These are phyloP conservation scores for Luffia ferchaultella DNA, from an alignment of 2,888 invertebrate species.

Conservation along the genomic window DNA sequence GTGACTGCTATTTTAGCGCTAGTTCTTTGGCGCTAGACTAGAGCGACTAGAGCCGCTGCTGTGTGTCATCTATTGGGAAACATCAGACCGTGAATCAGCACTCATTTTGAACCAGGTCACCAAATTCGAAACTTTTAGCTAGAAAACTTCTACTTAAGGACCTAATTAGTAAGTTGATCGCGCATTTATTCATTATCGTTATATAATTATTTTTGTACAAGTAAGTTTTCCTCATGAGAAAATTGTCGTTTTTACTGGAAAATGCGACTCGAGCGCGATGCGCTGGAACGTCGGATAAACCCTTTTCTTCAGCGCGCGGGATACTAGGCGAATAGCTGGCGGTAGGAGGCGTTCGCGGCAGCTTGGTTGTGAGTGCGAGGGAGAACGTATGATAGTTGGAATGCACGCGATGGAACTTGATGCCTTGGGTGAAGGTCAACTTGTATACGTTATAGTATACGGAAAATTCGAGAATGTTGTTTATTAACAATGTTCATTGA, in stretches of 20 bases:
- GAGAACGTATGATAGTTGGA: slow-evolving; percentile 41
- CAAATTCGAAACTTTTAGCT: no score
- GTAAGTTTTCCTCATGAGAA: slow-evolving; percentile 1
- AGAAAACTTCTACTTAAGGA: no score
- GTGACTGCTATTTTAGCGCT: no score
- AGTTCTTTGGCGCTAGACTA: no score
- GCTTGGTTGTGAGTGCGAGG: slow-evolving; percentile 30
- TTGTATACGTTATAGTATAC: slow-evolving; percentile 44
- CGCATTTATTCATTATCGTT: background rate
- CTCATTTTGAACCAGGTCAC: no score
- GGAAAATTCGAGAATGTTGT: background rate
- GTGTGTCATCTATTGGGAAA: no score
- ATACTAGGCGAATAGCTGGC: slow-evolving; percentile 54
- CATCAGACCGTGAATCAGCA: no score
- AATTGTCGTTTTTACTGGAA: slow-evolving; percentile 34
- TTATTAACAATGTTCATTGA: no score
- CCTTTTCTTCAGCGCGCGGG: slow-evolving; percentile 67
- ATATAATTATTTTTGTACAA: background rate
- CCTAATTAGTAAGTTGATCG: no score
- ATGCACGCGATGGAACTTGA: slow-evolving; percentile 44
- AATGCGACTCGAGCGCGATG: slow-evolving; percentile 51
- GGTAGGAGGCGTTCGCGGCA: slow-evolving; percentile 34
- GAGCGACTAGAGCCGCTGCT: no score
- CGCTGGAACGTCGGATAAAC: slow-evolving; percentile 63
- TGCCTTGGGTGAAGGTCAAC: slow-evolving; percentile 52